Percentiles rank a stretch among this genome's conserved stretches.
These are phyloP conservation scores for Brachyptera risi DNA, from an alignment of 2,888 invertebrate species.

Conservation along the genomic window DNA sequence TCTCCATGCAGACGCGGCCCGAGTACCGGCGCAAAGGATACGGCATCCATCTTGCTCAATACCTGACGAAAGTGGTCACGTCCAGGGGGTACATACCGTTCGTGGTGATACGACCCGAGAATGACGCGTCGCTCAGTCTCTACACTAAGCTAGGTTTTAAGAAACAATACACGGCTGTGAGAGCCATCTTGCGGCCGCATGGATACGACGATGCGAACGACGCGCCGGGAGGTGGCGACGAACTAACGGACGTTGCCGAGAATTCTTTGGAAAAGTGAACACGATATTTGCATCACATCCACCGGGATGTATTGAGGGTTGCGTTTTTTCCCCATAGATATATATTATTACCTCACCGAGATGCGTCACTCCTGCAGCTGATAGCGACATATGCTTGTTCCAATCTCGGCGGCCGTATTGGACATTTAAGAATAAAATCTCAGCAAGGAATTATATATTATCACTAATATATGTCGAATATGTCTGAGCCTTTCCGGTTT, in stretches of 20 bases:
- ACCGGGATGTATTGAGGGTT: too few relatives aligned
- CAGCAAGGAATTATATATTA: too few relatives aligned
- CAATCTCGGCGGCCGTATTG: too few relatives aligned
- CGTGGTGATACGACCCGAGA: conserved; percentile 82
- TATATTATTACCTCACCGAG: too few relatives aligned
- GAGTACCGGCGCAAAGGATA: conserved; percentile 55
- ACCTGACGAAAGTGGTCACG: conserved; percentile 55
- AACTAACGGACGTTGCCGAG: background rate
- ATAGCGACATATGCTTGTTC: too few relatives aligned
- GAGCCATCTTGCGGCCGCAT: conserved; percentile 68
- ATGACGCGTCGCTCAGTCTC: conserved; percentile 78
- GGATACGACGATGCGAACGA: conserved; percentile 33
- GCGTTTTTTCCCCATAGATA: background rate
- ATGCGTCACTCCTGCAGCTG: too few relatives aligned
- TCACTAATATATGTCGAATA: too few relatives aligned
- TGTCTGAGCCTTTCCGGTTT: too few relatives aligned
- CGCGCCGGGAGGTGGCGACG: conserved; percentile 1
- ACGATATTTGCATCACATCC: too few relatives aligned
- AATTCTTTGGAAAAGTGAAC: too few relatives aligned
- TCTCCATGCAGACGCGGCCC: conserved; percentile 83
- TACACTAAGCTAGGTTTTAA: conserved; percentile 80
- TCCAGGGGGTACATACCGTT: conserved; percentile 77
- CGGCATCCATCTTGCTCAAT: conserved; percentile 68
- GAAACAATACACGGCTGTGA: conserved; percentile 73
- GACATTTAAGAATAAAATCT: too few relatives aligned